Conservation (phyloP, 2,888 invertebrate genomes). For the Mycalesis mineus region DNA sequence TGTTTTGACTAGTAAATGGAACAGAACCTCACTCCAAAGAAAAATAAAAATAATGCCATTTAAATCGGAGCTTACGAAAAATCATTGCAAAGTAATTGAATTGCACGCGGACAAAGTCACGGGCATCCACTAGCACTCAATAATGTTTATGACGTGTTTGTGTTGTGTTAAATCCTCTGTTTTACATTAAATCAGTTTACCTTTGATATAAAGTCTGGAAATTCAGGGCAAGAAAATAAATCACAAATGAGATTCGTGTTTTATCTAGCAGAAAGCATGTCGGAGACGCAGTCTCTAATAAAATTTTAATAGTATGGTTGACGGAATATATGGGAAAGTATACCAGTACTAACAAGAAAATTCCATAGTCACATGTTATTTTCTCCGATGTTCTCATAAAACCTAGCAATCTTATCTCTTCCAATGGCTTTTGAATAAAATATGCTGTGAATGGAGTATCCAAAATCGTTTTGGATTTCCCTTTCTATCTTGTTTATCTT, state of each 20-base stretch:
- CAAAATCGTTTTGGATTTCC: conserved; percentile 19
- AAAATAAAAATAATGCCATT: too few species aligned
- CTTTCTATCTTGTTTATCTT: conserved; percentile 10
- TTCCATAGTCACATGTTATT: conserved; percentile 62
- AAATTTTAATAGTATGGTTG: conserved; percentile 53
- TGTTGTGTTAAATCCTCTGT: conserved; percentile 8
- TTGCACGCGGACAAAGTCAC: too few species aligned
- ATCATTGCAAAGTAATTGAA: too few species aligned
- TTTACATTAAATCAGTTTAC: conserved; percentile 20
- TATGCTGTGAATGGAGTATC: conserved; percentile 37
- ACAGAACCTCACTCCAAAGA: too few species aligned
- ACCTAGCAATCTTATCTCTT: conserved; percentile 55
- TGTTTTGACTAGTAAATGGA: too few species aligned
- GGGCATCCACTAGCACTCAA: too few species aligned
- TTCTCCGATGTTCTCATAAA: conserved; percentile 58
- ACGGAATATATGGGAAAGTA: conserved; percentile 43
- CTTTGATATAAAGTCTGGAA: conserved; percentile 17
- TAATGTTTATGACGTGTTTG: too few species aligned
- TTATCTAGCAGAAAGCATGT: conserved; percentile 29
- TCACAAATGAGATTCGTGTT: conserved; percentile 30
- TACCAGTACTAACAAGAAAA: conserved; percentile 48
- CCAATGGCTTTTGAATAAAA: conserved; percentile 51
- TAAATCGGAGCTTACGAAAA: too few species aligned
- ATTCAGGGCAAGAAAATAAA: conserved; percentile 27
- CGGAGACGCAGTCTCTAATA: conserved; percentile 43